A percentile compares a stretch with the other conserved stretches of the same genome.
These are phyloP conservation scores for Labroides dimidiatus DNA, from an alignment of 2,797 vertebrate genomes.

Conservation along the genomic window DNA sequence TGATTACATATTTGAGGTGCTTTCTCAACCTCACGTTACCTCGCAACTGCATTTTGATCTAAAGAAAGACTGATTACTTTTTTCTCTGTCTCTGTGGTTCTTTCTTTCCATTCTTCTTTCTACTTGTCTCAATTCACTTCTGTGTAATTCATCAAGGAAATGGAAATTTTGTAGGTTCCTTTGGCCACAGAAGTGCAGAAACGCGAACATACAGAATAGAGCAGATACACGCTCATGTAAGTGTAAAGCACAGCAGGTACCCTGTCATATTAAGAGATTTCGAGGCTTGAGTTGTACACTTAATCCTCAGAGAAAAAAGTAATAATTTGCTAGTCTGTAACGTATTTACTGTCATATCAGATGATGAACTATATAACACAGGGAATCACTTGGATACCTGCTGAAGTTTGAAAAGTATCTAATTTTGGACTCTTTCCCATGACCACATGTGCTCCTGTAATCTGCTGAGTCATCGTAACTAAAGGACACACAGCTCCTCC, in stretches of 20 bases:
- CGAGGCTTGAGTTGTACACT: neutral
- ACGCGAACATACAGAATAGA: conserved; percentile 1
- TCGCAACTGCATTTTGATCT: conserved; percentile 49
- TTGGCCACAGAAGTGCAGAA: conserved; percentile 8
- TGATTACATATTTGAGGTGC: conserved; percentile 7
- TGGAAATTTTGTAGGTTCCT: conserved; percentile 30
- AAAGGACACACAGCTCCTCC: conserved; percentile 60
- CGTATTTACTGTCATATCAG: too few relatives aligned
- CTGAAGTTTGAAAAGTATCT: neutral
- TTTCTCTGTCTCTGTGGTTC: conserved; percentile 13
- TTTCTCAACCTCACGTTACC: conserved; percentile 26
- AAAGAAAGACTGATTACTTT: conserved; percentile 60
- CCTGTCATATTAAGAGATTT: neutral
- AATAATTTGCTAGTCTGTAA: too few relatives aligned
- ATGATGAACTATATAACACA: neutral
- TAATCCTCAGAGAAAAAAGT: neutral
- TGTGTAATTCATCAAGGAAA: conserved; percentile 74
- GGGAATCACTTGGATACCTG: neutral
- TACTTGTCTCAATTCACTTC: conserved; percentile 66
- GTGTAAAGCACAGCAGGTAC: neutral
- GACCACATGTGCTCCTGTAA: conserved; percentile 18
- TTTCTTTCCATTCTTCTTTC: conserved; percentile 13
- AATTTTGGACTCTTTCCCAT: conserved; percentile 31
- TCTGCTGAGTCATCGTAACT: conserved; percentile 68
- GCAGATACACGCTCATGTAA: neutral